These are phyloP conservation scores for Campoplex nolae DNA, from an alignment of 2,888 invertebrate genomes.

Conservation along the genomic window DNA sequence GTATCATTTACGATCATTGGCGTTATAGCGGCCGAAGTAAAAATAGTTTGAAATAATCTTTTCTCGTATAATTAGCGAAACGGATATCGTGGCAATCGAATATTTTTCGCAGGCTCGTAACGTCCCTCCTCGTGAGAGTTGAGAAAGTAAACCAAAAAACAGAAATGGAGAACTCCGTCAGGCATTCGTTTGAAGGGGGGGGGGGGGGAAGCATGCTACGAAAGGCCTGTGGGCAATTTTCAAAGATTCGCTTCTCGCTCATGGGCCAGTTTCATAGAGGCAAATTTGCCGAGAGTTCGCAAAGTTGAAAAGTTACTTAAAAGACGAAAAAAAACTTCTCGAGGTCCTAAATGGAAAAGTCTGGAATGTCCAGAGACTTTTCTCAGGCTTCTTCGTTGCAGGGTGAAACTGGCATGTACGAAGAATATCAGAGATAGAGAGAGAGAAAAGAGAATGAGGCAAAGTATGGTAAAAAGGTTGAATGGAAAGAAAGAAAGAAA, in stretches of 20 bases:
- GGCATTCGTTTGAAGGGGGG: too few relatives aligned
- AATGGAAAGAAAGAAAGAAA: constrained; percentile 13
- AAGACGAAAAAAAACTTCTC: too few relatives aligned
- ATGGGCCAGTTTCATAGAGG: too few relatives aligned
- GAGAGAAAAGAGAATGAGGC: neutral
- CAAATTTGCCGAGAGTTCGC: too few relatives aligned
- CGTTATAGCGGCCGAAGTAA: constrained; percentile 18
- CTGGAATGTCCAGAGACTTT: neutral
- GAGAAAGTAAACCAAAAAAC: neutral
- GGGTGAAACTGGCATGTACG: neutral
- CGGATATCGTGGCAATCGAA: neutral
- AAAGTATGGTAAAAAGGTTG: constrained; percentile 6
- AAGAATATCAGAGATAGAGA: neutral
- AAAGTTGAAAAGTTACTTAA: too few relatives aligned
- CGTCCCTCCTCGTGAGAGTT: neutral
- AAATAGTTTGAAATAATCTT: constrained; percentile 25
- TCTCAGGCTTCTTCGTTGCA: constrained; percentile 19
- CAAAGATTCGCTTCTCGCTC: too few relatives aligned
- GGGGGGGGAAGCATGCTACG: too few relatives aligned
- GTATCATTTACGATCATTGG: constrained; percentile 58
- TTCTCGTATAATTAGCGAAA: neutral
- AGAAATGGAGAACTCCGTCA: neutral
- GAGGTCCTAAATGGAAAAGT: too few relatives aligned
- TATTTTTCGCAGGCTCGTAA: neutral
- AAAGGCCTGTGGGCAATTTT: too few relatives aligned